Percentiles rank a stretch among this genome's conserved stretches.
Conservation (phyloP, 2,113 vertebrate species). For the Bubo blakistoni region DNA sequence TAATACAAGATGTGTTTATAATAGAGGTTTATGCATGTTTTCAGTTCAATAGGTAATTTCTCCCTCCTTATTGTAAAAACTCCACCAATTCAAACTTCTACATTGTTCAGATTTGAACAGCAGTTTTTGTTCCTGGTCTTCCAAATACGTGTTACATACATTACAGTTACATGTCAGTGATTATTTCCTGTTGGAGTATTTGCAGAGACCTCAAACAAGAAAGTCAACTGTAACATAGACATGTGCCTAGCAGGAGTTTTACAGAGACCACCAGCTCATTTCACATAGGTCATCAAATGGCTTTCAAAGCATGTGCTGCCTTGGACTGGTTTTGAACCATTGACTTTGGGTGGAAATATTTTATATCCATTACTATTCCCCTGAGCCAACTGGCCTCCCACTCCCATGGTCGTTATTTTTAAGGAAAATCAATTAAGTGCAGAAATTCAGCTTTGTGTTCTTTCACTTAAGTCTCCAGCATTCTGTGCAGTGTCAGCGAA, state of each 20-base stretch:
- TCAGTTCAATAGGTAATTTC: background rate
- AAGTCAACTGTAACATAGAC: background rate
- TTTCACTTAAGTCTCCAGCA: background rate
- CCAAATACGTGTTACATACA: background rate
- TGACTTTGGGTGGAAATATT: constrained; percentile 6
- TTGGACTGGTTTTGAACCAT: background rate
- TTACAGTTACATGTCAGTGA: background rate
- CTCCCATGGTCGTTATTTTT: background rate
- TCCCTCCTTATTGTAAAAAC: background rate
- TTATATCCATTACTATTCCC: background rate
- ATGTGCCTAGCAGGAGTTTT: background rate
- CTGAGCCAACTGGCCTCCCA: background rate
- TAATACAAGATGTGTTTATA: background rate
- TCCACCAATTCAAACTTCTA: background rate
- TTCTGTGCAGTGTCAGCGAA: background rate
- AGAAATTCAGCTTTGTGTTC: background rate
- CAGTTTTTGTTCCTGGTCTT: background rate
- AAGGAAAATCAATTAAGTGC: constrained; percentile 24
- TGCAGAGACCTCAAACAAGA: background rate
- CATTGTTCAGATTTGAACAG: background rate
- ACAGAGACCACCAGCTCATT: background rate
- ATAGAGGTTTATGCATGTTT: background rate
- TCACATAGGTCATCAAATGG: background rate
- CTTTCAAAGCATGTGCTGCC: background rate
- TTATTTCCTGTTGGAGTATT: background rate